These are phyloP conservation scores for Triops cancriformis DNA, from an alignment of 1,140 invertebrate species.

Conservation along the genomic window DNA sequence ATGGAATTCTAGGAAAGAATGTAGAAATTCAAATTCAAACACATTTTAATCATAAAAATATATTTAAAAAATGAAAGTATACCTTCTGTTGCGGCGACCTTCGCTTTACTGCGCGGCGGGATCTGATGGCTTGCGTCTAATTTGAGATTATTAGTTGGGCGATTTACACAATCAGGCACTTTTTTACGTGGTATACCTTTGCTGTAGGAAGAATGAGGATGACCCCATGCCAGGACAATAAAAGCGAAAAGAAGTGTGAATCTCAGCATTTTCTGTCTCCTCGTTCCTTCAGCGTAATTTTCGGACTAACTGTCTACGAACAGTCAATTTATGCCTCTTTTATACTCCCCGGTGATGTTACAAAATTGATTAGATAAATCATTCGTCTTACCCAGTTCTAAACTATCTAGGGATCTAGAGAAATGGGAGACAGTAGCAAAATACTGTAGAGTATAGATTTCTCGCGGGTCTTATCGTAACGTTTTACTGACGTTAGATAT, in stretches of 20 bases:
- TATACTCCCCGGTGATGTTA: too few species aligned
- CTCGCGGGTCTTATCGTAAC: too few species aligned
- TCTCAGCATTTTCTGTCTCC: background rate
- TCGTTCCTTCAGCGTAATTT: background rate
- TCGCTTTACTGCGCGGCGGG: background rate
- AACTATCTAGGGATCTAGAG: too few species aligned
- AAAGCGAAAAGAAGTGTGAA: background rate
- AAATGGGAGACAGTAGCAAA: too few species aligned
- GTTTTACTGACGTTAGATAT: too few species aligned
- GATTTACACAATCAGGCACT: background rate
- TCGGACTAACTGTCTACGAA: too few species aligned
- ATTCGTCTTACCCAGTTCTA: too few species aligned
- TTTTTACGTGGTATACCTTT: background rate
- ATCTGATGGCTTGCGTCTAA: background rate
- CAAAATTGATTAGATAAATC: too few species aligned
- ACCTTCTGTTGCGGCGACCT: background rate
- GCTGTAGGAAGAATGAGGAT: background rate
- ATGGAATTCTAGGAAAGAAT: background rate
- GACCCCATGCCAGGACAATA: background rate
- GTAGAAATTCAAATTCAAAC: background rate
- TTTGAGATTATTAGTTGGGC: background rate
- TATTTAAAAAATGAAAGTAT: background rate
- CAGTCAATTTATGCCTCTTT: too few species aligned
- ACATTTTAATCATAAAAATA: too few species aligned
- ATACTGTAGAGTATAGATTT: too few species aligned